A percentile compares a stretch with the other conserved stretches of the same genome.
phyloP scores from a whole-genome alignment of 2,797 vertebrate genomes.

The Aselliscus stoliczkanus region DNA sequence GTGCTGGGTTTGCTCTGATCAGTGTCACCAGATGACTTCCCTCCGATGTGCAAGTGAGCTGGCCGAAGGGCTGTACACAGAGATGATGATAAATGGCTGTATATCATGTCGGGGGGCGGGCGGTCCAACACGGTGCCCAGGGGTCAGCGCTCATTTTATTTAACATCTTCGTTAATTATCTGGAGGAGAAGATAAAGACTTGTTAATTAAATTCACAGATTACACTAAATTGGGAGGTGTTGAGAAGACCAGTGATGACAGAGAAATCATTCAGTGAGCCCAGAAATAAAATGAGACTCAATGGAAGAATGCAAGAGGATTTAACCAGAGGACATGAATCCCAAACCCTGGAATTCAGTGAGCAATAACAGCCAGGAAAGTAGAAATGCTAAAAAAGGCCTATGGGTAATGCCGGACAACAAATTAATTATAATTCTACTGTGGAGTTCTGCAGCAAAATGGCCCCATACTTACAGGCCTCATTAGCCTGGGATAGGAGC shows the following conservation, averaged over 20 bases:
- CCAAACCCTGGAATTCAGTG: slow-evolving; percentile 23
- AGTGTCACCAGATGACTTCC: background rate
- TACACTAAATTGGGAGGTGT: slow-evolving; percentile 39
- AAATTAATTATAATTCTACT: background rate
- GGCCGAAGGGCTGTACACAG: rapidly evolving
- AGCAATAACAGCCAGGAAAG: background rate
- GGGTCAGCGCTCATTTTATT: background rate
- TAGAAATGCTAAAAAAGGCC: background rate
- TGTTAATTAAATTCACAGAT: slow-evolving; percentile 45
- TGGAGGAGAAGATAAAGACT: slow-evolving; percentile 35
- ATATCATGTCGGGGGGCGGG: rapidly evolving
- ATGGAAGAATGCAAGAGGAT: background rate
- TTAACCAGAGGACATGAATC: background rate
- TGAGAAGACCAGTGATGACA: slow-evolving; percentile 1
- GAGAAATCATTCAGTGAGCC: slow-evolving; percentile 1
- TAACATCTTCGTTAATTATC: slow-evolving; percentile 35
- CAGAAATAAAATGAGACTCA: background rate
- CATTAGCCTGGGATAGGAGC: background rate
- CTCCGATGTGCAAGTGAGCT: background rate
- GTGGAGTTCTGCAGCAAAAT: background rate
- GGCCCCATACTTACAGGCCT: background rate
- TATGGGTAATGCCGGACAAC: background rate
- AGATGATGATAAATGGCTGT: rapidly evolving
- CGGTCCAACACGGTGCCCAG: rapidly evolving
- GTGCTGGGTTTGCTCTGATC: background rate